These are phyloP conservation scores for Pelobates fuscus DNA, from an alignment of 2,113 vertebrate genomes.

Conservation along the genomic window DNA sequence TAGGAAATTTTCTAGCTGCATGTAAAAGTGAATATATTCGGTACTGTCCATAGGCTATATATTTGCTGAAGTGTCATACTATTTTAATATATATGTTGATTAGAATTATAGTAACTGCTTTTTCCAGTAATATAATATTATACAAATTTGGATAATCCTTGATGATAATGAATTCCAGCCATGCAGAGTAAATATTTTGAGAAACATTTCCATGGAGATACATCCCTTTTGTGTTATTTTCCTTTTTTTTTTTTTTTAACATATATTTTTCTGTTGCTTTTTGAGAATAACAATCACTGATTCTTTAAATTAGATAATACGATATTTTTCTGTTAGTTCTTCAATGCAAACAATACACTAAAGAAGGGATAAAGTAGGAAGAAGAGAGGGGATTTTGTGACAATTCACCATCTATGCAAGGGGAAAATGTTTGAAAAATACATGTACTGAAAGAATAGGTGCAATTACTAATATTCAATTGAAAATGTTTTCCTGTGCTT, in stretches of 20 bases:
- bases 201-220: slow-evolving; percentile 59
- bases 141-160: slow-evolving; percentile 57
- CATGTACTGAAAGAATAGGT: too few species aligned
- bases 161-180: slow-evolving; percentile 60
- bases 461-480: too few species aligned
- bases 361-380: not conserved
- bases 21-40: too few species aligned
- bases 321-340: not conserved
- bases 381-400: not conserved
- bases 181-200: slow-evolving; percentile 57
- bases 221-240: not conserved
- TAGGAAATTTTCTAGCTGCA: too few species aligned
- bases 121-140: slow-evolving; percentile 65
- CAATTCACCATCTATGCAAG: too few species aligned
- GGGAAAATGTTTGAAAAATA: too few species aligned
- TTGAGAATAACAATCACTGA: not conserved
- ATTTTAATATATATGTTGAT: slow-evolving; percentile 26
- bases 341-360: not conserved
- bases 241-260: not conserved
- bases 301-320: not conserved
- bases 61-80: not conserved
- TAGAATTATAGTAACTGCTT: slow-evolving; percentile 60
- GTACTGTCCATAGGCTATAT: too few species aligned
- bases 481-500: too few species aligned
- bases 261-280: not conserved